These are phyloP conservation scores for Monodelphis domestica DNA, from an alignment of 2,797 vertebrate genomes.

Conservation along the genomic window DNA sequence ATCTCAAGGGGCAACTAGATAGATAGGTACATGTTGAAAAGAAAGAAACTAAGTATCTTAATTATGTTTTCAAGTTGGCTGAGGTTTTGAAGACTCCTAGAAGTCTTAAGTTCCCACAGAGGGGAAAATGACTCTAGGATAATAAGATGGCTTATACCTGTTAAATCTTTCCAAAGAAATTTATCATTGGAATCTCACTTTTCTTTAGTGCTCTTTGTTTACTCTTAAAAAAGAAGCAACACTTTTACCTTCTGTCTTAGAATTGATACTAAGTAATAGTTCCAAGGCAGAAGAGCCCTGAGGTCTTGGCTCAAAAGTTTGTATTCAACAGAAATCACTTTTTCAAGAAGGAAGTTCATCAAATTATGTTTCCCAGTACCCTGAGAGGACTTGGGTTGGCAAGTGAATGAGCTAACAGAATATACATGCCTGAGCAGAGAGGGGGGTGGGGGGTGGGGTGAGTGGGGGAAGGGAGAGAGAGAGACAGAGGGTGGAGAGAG, in stretches of 20 bases:
- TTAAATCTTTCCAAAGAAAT: background rate
- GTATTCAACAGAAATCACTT: background rate
- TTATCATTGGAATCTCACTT: background rate
- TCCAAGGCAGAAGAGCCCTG: too few relatives aligned
- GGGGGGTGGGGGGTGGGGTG: too few relatives aligned
- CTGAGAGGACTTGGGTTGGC: background rate
- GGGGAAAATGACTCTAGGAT: background rate
- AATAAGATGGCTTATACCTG: background rate
- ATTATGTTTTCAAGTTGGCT: background rate
- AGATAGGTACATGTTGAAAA: too few relatives aligned
- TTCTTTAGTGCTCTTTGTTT: background rate
- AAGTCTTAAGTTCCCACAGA: background rate
- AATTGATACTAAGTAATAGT: too few relatives aligned
- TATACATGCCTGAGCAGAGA: background rate
- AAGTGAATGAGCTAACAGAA: background rate
- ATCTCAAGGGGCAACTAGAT: too few relatives aligned
- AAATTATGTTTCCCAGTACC: background rate
- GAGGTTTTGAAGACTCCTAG: background rate
- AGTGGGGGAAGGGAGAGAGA: too few relatives aligned
- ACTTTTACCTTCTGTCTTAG: too few relatives aligned
- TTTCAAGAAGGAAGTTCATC: background rate
- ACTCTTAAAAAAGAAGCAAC: too few relatives aligned
- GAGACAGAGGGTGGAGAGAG: background rate
- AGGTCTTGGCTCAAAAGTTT: background rate
- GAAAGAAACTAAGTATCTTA: too few relatives aligned